These are phyloP conservation scores for Steinernema carpocapsae DNA, from an alignment of 2,888 invertebrate genomes.

Conservation along the genomic window DNA sequence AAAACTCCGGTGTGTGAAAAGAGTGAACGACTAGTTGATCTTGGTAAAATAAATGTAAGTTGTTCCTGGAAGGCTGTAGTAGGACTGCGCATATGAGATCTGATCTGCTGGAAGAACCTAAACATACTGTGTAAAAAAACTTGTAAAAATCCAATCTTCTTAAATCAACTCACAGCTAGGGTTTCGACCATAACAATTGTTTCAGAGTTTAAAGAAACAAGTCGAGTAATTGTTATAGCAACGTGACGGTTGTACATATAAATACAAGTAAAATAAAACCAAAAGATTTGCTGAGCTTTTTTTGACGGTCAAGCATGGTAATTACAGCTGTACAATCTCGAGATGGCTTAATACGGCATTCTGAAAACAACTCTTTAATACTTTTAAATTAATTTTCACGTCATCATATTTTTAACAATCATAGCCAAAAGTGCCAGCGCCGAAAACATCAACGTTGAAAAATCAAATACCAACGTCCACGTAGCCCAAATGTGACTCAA, in stretches of 20 bases:
- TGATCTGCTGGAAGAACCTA: too few relatives aligned
- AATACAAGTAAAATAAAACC: neutral
- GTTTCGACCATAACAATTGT: neutral
- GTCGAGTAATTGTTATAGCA: neutral
- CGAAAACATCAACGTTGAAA: neutral
- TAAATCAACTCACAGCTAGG: neutral
- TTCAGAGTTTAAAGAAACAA: neutral
- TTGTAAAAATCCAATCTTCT: too few relatives aligned
- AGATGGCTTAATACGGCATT: neutral
- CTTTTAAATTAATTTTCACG: neutral
- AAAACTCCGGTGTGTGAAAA: too few relatives aligned
- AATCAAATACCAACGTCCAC: neutral
- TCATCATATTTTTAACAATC: neutral
- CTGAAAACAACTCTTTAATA: neutral
- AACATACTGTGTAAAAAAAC: too few relatives aligned
- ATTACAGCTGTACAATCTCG: too few relatives aligned
- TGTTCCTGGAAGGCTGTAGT: too few relatives aligned
- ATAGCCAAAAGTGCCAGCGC: neutral
- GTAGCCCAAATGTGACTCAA: neutral
- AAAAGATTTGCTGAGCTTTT: neutral
- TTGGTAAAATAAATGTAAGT: too few relatives aligned
- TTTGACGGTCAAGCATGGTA: neutral
- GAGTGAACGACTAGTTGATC: too few relatives aligned
- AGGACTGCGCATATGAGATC: too few relatives aligned
- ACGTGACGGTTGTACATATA: neutral